Evolutionary conservation across 1,140 invertebrate genomes (phyloP).

Genomic region (Aphaenogaster rudis): DNA sequence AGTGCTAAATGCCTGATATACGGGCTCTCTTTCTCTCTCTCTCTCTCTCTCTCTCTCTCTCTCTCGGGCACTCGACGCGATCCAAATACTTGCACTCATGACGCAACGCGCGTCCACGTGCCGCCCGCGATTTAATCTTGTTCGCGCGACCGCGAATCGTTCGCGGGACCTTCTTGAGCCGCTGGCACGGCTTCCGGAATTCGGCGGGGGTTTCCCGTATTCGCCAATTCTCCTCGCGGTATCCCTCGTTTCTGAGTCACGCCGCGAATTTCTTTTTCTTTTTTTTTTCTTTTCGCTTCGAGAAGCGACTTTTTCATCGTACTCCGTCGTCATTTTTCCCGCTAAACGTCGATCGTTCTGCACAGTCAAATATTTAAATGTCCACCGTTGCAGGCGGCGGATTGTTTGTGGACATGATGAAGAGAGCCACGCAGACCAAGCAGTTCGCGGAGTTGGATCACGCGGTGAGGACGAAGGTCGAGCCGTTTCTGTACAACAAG

Average conservation of each 20-base stretch:
- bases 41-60: too few relatives aligned
- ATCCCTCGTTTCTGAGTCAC: not conserved
- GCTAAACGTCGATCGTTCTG: not conserved
- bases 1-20: slow-evolving; percentile 61
- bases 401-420: slow-evolving; percentile 97
- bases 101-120: slow-evolving; percentile 65
- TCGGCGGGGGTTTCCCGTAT: not conserved
- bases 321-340: not conserved
- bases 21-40: slow-evolving; percentile 1
- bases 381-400: slow-evolving; percentile 91
- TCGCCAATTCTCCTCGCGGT: not conserved
- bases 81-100: slow-evolving; percentile 72
- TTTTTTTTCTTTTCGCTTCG: not conserved
- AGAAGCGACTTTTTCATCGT: not conserved
- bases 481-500: slow-evolving; percentile 97
- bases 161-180: not conserved
- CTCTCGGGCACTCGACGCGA: slow-evolving; percentile 52
- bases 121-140: slow-evolving; percentile 61
- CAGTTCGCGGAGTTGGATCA: slow-evolving; percentile 96
- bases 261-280: not conserved
- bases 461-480: slow-evolving; percentile 95
- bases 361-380: slow-evolving; percentile 1
- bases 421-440: slow-evolving; percentile 95
- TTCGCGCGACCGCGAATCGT: slow-evolving; percentile 5
- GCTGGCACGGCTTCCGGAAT: not conserved